These are phyloP conservation scores for Sternarchorhynchus goeldii DNA, from an alignment of 2,797 vertebrate genomes.

Conservation along the genomic window DNA sequence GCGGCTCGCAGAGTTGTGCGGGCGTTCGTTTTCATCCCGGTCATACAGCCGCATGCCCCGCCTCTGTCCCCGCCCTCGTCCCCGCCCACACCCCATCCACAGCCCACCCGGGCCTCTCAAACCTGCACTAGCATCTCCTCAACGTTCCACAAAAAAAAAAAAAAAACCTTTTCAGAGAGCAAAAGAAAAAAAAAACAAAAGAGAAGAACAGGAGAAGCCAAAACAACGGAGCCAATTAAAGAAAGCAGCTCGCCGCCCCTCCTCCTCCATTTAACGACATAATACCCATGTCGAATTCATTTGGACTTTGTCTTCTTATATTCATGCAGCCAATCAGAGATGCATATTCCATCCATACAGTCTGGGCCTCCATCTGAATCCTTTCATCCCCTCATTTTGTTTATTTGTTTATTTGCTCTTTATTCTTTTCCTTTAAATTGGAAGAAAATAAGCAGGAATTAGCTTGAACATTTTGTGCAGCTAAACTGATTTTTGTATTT, in stretches of 20 bases:
- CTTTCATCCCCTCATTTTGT: conserved; percentile 63
- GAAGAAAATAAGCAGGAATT: conserved; percentile 57
- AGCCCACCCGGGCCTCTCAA: conserved; percentile 29
- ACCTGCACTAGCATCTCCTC: conserved; percentile 69
- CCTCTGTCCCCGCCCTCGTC: conserved; percentile 25
- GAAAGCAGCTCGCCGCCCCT: conserved; percentile 61
- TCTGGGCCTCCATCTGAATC: conserved; percentile 70
- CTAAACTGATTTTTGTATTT: conserved; percentile 75
- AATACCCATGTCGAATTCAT: conserved; percentile 84
- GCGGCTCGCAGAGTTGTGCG: conserved; percentile 40
- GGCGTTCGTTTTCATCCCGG: conserved; percentile 41
- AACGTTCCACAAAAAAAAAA: conserved; percentile 63
- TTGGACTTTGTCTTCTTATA: conserved; percentile 70
- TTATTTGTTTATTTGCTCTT: conserved; percentile 67
- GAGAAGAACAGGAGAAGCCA: conserved; percentile 75
- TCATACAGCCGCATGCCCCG: conserved; percentile 35
- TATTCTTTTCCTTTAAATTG: conserved; percentile 58
- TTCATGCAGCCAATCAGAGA: conserved; percentile 75
- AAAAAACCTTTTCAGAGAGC: conserved; percentile 68
- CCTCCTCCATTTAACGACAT: conserved; percentile 70
- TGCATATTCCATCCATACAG: conserved; percentile 70
- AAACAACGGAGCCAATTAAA: conserved; percentile 79
- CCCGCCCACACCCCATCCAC: conserved; percentile 20
- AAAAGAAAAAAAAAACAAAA: conserved; percentile 70
- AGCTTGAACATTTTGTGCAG: conserved; percentile 67